phyloP scores from a whole-genome alignment of 2,888 invertebrate species.

The Odontomyia ornata region DNA sequence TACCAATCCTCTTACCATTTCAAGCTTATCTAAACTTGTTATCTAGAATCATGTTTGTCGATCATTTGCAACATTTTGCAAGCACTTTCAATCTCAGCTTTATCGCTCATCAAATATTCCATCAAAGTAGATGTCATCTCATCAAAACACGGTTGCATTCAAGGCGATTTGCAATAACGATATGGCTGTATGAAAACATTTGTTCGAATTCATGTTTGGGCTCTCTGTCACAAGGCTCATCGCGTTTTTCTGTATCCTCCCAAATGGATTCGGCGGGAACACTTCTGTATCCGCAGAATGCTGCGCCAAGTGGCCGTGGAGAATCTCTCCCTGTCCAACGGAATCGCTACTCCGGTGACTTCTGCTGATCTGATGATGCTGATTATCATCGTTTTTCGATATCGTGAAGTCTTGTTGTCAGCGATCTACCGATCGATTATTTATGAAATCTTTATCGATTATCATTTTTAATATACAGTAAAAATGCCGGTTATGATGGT shows the following conservation, averaged over 20 bases:
- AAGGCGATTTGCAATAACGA: background rate
- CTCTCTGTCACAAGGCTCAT: conserved; percentile 38
- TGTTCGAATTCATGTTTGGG: conserved; percentile 54
- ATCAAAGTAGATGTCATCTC: conserved; percentile 48
- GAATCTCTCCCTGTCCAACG: background rate
- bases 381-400: conserved; percentile 26
- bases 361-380: conserved; percentile 8
- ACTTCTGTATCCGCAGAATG: background rate
- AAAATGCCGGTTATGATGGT: conserved; percentile 53
- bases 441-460: conserved; percentile 61
- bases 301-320: background rate
- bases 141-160: conserved; percentile 2
- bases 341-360: background rate
- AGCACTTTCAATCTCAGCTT: conserved; percentile 23
- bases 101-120: conserved; percentile 49
- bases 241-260: conserved; percentile 24
- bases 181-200: conserved; percentile 55
- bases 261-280: no score
- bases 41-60: background rate
- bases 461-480: conserved; percentile 64
- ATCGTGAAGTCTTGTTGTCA: conserved; percentile 35
- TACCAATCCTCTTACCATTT: background rate
- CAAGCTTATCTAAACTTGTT: conserved; percentile 2
- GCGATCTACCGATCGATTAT: conserved; percentile 47
- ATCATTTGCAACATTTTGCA: conserved; percentile 16